Base-by-base conservation (phyloP, 2,888 invertebrate species). In the Cataglyphis albicans region DNA sequence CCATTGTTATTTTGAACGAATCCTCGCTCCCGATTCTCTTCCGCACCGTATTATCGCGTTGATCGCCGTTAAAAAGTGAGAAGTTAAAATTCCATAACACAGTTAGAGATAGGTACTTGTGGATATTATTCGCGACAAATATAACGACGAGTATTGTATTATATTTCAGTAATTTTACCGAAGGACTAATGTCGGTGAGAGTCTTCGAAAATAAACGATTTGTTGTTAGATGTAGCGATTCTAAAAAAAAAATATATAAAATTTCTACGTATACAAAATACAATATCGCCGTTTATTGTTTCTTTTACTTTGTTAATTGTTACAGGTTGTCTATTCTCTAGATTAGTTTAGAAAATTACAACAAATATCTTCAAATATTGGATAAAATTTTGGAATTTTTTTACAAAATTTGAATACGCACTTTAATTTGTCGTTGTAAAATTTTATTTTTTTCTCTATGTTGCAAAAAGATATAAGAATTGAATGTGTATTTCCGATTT, bases 201-300 rank as follows among this genome's bases (percentile, higher is more conserved):
- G 85, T 70, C 87, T 87, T 84, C 64, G 83, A 84, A 81, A 82
- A 87, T 86, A 89, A 88, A 87, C 52, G 44, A 85, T 91, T 83
- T 91, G 86, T 90, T 91, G 84, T 90, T 90, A 91, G 89, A 83
- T 81, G 76, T 90, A 90, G 86, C 57, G 83, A 73, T 84, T 87
- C 86, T 87, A 84, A 84, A 76, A 67, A 88, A 84, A 84, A 76
- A 67, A 88, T 88, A 89, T 90, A 88, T 87, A 88, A 88, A 87
- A 90, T 89, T 90, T 91, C 87, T 90, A 90, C 85, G 68, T 90
- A 87, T 78, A 88, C 61, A 18, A 41, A 74, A 64, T 9, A 35
- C 7, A 18, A 32, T 41, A 32, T 41, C 41, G n/a, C n/a, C 25
- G 6, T 55, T 29, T 67, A n/a, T 68, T 1, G 1, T 15, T 55